Base-by-base conservation (phyloP, 2,113 vertebrate genomes). In the Gavialis gangeticus region DNA sequence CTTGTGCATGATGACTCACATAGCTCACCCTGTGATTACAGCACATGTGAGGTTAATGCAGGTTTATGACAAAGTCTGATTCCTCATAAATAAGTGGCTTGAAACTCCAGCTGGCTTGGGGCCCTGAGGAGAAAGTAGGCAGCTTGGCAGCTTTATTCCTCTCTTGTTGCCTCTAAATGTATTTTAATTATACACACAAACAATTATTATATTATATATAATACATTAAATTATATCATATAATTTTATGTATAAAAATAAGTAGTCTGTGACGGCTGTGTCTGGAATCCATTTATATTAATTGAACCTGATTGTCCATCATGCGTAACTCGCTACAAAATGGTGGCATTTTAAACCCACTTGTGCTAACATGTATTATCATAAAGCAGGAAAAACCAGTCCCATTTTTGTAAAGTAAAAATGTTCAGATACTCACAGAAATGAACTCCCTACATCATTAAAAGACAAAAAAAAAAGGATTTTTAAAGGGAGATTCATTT, bases 401-500 rank as follows among this genome's bases (percentile, higher is more conserved):
- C 64, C 73, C 15, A 56, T 6, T 34, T 19, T 0, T 82, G 84
- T 80, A 88, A 89, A n/a, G 77, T 92, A 88, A 85, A 87, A 89
- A 34, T 82, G 21, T 82, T 90, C 30, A 58, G 75, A 93, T 94
- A 89, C 80, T 46, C 78, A 71, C 82, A 79, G 46, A 37, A 84
- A 60, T 58, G 80, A 89, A 24, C 64, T 84, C 80, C 86, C 88
- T 85, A 95, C 66, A 71, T 91, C 0, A 92, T 96, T 91, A 22
- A 73, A 73, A 73, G 34, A 46, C 22, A 14, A 24, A 1, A 46
- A 46, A 46, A 46, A 46, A 46, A 9, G 46, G 92, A 69, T 93
- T 96, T 95, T 96, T 93, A 84, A 95, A 75, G 69, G 34, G 82
- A 83, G 10, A 27, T 71, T 95, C 37, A 21, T 56, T 4, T 80